Evolutionary conservation across 2,888 invertebrate genomes (phyloP), one percentile per base, ranked within the genome.

Genomic region (Perdita meconis): DNA sequence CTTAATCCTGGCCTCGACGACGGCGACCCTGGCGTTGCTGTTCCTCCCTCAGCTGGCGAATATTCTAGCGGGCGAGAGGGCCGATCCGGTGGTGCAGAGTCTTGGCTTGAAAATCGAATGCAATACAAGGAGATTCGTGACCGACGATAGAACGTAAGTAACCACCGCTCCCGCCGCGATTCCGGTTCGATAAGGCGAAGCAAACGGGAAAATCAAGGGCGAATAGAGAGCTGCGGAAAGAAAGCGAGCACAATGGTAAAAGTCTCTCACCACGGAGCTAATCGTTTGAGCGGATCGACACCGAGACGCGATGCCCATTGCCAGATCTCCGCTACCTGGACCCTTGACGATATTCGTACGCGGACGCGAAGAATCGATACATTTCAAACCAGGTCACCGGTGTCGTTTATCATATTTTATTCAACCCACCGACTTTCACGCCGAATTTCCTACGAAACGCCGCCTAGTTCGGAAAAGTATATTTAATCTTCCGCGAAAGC

Each of bases 91-190:
- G 1, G 97, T 97, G 83, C 96, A 97, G 89, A 97, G 97, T 89
- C 95, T 97, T 94, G 98, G 98, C 8, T 93, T 98, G 47, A 96
- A 96, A 92, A 95, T 98, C 86, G 97, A 98, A 90, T 97, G 95
- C 91, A 98, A 98, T 88, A 98, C 98, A 0, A 94, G 98, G 83
- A 93, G 96, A 88, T 97, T 97, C 89, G 95, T 96, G 19, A 95
- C 96, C 19, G 97, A 98, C 87, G 98, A 98, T 88, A 95, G 95
- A 59, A 94, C 95, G 91, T 91, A 60, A 78, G 77, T 77, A 50
- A 19, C 36, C 53, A 10, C 10, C 10, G 12, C 10, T 51, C 53
- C 26, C 10, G 0, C 13, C 24, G 16, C 5, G 63, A 40, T 40
- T 10, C 2, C 30, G 2, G 6, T 2, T 22, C 24, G 68, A 60